phyloP scores from a whole-genome alignment of 2,888 invertebrate genomes.

The Drosophila diplacantha region DNA sequence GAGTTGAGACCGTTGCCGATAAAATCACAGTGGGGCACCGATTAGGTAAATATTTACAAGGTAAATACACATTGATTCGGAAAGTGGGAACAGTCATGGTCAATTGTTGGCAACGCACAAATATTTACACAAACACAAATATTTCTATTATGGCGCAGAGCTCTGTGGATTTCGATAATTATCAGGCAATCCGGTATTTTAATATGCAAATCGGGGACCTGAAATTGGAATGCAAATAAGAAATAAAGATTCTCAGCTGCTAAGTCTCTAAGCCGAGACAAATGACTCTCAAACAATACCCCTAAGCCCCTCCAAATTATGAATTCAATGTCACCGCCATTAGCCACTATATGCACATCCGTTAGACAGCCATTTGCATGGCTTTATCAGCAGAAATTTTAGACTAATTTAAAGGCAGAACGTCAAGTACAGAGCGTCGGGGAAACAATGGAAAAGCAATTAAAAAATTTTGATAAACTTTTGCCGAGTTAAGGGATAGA shows the following conservation, averaged over 20 bases:
- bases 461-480: slow-evolving; percentile 52
- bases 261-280: slow-evolving; percentile 10
- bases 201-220: slow-evolving; percentile 16
- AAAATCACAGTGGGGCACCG: slow-evolving; percentile 4
- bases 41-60: slow-evolving; percentile 9
- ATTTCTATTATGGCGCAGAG: slow-evolving; percentile 5
- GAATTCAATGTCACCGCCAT: slow-evolving; percentile 35
- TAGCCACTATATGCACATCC: slow-evolving; percentile 29
- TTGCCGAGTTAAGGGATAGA: slow-evolving; percentile 10
- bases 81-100: slow-evolving; percentile 4
- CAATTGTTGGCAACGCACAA: not conserved
- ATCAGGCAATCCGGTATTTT: slow-evolving; percentile 17
- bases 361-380: slow-evolving; percentile 29
- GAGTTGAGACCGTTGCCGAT: slow-evolving; percentile 1
- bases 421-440: slow-evolving; percentile 15
- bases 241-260: slow-evolving; percentile 11
- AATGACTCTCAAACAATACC: slow-evolving; percentile 22
- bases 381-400: slow-evolving; percentile 25
- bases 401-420: slow-evolving; percentile 35
- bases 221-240: slow-evolving; percentile 29
- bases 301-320: slow-evolving; percentile 7
- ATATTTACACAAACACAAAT: slow-evolving; percentile 18
- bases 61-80: not conserved
- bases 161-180: not conserved
- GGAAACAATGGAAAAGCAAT: slow-evolving; percentile 63